Conservation (phyloP, 2,113 vertebrate genomes). For the Thalassarche chlororhynchos region DNA sequence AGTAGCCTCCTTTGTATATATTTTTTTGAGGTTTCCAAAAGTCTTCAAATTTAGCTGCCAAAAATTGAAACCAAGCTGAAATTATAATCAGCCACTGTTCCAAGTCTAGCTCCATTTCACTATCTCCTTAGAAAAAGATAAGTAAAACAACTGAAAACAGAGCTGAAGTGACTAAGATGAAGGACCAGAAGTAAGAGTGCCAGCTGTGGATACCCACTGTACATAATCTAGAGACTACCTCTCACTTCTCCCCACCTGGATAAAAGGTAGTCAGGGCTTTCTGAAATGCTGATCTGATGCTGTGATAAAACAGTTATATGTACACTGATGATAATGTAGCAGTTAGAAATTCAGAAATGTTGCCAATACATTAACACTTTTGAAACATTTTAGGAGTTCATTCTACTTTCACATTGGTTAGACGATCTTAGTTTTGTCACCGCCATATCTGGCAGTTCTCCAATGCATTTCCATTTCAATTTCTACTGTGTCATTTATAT, state of each 20-base stretch:
- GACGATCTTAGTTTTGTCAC: background rate
- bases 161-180: background rate
- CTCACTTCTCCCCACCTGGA: background rate
- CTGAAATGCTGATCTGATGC: background rate
- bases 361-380: background rate
- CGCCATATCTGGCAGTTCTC: background rate
- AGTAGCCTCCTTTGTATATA: background rate
- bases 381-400: background rate
- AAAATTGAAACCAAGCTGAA: background rate
- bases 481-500: background rate
- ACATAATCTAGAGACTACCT: background rate
- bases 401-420: background rate
- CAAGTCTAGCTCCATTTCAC: background rate
- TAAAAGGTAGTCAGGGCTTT: background rate
- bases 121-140: background rate
- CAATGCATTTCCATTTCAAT: background rate
- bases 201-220: background rate
- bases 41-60: background rate
- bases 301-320: background rate
- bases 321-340: background rate
- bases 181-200: background rate
- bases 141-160: background rate
- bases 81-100: background rate
- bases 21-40: slow-evolving; percentile 1
- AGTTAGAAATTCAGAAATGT: background rate